These are phyloP conservation scores for Macrotus californicus DNA, from an alignment of 2,113 vertebrate genomes.

Conservation along the genomic window DNA sequence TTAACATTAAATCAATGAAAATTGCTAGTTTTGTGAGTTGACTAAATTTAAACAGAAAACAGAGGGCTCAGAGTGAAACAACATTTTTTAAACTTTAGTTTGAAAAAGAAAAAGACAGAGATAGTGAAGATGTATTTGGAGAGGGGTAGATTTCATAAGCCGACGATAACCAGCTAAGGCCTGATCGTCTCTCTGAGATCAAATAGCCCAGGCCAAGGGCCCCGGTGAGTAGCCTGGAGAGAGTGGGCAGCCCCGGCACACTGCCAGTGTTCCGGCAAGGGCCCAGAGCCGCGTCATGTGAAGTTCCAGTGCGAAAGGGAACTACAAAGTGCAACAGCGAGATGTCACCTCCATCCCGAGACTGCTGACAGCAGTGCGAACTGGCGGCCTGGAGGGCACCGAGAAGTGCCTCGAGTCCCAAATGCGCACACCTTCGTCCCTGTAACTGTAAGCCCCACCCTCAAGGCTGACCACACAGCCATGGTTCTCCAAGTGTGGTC, in stretches of 20 bases:
- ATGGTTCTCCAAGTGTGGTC: not conserved
- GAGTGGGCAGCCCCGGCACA: not conserved
- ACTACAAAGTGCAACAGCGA: not conserved
- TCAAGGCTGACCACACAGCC: not conserved
- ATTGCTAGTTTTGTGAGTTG: not conserved
- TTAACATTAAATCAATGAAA: not conserved
- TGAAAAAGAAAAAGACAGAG: not conserved
- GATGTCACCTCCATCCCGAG: not conserved
- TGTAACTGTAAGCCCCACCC: not conserved
- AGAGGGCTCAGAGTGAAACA: not conserved
- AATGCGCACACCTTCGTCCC: not conserved
- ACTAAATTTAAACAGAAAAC: not conserved
- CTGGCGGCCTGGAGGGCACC: not conserved
- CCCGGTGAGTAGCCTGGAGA: not conserved
- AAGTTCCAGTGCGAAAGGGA: not conserved
- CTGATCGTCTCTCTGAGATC: not conserved
- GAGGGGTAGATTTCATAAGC: not conserved
- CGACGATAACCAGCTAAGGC: not conserved
- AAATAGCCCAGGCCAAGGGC: not conserved
- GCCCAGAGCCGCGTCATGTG: not conserved
- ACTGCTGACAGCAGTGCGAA: not conserved
- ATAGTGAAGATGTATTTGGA: not conserved
- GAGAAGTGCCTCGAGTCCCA: not conserved
- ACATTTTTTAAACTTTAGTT: not conserved
- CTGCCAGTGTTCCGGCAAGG: rapidly evolving